These are phyloP conservation scores for Penaeus vannamei DNA, from an alignment of 1,140 invertebrate genomes.

Conservation along the genomic window DNA sequence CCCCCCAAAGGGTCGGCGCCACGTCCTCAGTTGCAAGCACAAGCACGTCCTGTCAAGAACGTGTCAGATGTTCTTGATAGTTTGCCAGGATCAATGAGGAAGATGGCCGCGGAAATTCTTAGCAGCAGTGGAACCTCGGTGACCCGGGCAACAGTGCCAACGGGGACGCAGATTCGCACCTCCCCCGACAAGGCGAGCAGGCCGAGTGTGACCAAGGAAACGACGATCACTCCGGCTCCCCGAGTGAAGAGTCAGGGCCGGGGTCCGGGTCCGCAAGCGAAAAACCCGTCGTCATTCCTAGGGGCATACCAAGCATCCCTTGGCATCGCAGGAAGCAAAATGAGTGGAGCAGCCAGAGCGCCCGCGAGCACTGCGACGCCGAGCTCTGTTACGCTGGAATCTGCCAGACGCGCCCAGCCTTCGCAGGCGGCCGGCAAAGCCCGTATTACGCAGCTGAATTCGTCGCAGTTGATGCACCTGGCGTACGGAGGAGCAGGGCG, in stretches of 20 bases:
- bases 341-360: neutral
- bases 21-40: slow-evolving; percentile 43
- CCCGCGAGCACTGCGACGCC: neutral
- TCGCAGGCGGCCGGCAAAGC: neutral
- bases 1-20: slow-evolving; percentile 24
- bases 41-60: slow-evolving; percentile 33
- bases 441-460: slow-evolving; percentile 46
- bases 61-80: neutral
- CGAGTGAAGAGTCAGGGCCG: slow-evolving; percentile 32
- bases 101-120: slow-evolving; percentile 13
- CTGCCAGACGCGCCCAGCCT: slow-evolving; percentile 5
- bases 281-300: slow-evolving; percentile 36
- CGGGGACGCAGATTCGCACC: too few relatives aligned
- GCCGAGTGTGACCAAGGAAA: slow-evolving; percentile 42
- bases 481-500: slow-evolving; percentile 31
- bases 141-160: slow-evolving; percentile 1
- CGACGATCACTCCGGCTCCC: slow-evolving; percentile 56
- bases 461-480: slow-evolving; percentile 58
- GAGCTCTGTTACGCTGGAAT: neutral
- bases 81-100: slow-evolving; percentile 35
- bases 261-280: neutral
- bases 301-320: slow-evolving; percentile 46
- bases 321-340: slow-evolving; percentile 23
- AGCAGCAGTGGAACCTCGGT: slow-evolving; percentile 13
- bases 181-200: neutral